Conservation (phyloP, 2,113 vertebrate species). For the Oreochromis niloticus region DNA sequence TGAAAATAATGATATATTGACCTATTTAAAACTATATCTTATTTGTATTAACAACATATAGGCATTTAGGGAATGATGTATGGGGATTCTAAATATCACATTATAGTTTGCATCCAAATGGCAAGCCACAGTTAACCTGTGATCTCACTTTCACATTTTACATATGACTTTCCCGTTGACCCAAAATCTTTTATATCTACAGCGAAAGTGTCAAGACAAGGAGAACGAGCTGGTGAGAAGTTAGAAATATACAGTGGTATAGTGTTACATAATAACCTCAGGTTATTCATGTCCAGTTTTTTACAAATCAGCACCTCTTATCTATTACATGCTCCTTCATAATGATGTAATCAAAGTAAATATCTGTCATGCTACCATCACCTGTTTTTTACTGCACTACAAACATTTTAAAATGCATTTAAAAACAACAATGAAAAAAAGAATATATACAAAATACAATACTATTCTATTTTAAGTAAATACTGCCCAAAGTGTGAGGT, state of each 20-base stretch:
- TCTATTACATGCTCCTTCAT: background rate
- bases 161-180: background rate
- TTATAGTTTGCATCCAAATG: background rate
- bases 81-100: background rate
- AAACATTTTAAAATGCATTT: background rate
- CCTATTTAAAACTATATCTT: background rate
- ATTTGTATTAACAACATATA: background rate
- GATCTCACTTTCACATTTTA: background rate
- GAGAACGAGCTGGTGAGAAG: background rate
- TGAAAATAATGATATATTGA: background rate
- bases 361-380: background rate
- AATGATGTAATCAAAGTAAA: background rate
- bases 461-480: background rate
- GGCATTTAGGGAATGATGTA: background rate
- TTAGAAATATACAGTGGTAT: background rate
- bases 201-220: background rate
- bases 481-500: background rate
- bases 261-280: background rate
- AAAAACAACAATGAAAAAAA: background rate
- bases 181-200: background rate
- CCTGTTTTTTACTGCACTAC: background rate
- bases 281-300: background rate
- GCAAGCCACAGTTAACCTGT: background rate
- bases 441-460: background rate
- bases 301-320: too few species aligned